Percentiles rank a stretch among this genome's conserved stretches.
phyloP scores from a whole-genome alignment of 2,888 invertebrate species.

The Chromoteleia sp. region DNA sequence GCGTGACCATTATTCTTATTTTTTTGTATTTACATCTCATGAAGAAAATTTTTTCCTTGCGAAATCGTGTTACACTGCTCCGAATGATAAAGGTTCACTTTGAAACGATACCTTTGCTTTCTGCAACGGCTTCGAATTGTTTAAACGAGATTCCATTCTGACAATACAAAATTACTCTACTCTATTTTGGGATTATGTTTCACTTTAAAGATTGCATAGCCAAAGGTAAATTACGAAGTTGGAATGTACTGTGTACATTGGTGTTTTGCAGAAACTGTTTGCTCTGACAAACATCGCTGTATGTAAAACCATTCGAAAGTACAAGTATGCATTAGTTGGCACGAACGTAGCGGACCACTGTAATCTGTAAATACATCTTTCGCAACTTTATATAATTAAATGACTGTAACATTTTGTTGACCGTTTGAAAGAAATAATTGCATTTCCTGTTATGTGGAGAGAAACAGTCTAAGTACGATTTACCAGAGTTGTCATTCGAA shows the following conservation, averaged over 20 bases:
- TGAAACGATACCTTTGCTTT: constrained; percentile 34
- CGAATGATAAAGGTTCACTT: constrained; percentile 2
- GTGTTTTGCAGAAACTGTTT: constrained; percentile 60
- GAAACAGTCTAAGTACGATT: too few relatives aligned
- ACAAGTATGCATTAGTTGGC: constrained; percentile 41
- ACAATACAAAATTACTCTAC: constrained; percentile 41
- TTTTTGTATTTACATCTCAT: constrained; percentile 37
- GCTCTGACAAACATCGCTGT: constrained; percentile 64
- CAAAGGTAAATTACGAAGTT: constrained; percentile 55
- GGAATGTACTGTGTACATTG: constrained; percentile 31
- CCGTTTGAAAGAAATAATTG: background rate
- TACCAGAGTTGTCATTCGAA: too few relatives aligned
- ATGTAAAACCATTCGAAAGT: constrained; percentile 52
- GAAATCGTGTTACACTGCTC: constrained; percentile 9
- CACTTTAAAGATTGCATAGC: constrained; percentile 61
- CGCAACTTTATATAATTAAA: constrained; percentile 9
- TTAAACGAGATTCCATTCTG: constrained; percentile 43
- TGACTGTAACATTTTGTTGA: background rate
- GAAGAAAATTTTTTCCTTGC: constrained; percentile 5
- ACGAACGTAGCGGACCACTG: constrained; percentile 4
- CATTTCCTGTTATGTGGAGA: too few relatives aligned
- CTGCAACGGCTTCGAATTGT: constrained; percentile 34
- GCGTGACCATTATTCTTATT: constrained; percentile 33
- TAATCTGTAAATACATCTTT: constrained; percentile 47
- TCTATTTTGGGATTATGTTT: constrained; percentile 53